These are phyloP conservation scores for Scomber colias DNA, from an alignment of 2,113 vertebrate species.

Conservation along the genomic window DNA sequence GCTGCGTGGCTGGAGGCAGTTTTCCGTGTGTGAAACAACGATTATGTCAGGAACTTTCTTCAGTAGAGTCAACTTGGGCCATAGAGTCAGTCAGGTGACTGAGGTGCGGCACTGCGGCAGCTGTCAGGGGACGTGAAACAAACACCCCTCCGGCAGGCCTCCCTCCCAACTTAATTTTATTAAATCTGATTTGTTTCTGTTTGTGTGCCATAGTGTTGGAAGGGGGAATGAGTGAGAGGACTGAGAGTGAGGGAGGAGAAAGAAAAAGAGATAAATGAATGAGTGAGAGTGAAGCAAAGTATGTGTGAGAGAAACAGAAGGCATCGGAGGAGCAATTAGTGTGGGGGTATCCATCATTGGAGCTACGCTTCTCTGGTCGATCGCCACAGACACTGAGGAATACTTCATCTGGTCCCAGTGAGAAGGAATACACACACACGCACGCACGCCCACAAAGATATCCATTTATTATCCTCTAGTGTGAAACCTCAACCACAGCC, in stretches of 20 bases:
- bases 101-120: constrained; percentile 69
- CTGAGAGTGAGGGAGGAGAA: constrained; percentile 1
- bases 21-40: constrained; percentile 23
- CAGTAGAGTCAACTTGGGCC: constrained; percentile 10
- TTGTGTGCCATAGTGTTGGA: constrained; percentile 68
- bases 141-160: constrained; percentile 40
- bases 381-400: constrained; percentile 73
- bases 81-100: constrained; percentile 36
- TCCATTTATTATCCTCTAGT: constrained; percentile 53
- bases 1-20: constrained; percentile 19
- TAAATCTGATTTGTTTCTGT: constrained; percentile 81
- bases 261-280: constrained; percentile 70
- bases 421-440: constrained; percentile 27
- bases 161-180: constrained; percentile 72
- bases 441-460: constrained; percentile 25
- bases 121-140: constrained; percentile 59
- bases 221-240: constrained; percentile 24
- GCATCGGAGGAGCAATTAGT: constrained; percentile 81
- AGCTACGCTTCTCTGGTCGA: constrained; percentile 73
- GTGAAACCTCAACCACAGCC: constrained; percentile 34
- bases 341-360: constrained; percentile 79
- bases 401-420: constrained; percentile 72
- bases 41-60: constrained; percentile 21
- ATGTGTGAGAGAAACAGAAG: constrained; percentile 76
- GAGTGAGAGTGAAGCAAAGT: constrained; percentile 73